These are phyloP conservation scores for Hippoglossus hippoglossus DNA, from an alignment of 2,797 vertebrate species.

Conservation along the genomic window DNA sequence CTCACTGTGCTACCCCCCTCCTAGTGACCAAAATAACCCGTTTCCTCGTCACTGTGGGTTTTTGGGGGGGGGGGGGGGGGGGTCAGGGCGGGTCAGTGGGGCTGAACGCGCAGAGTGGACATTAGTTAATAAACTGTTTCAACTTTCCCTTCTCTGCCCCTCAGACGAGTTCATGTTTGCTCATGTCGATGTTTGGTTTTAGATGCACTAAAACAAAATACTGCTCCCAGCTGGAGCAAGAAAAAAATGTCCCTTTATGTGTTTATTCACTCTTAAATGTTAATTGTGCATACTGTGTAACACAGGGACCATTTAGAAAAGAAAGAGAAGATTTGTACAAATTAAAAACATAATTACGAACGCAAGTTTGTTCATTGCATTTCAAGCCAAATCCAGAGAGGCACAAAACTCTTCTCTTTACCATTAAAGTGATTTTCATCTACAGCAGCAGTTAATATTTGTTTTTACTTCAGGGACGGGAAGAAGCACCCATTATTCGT, in stretches of 20 bases:
- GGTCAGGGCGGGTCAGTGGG: constrained; percentile 35
- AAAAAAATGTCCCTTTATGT: constrained; percentile 12
- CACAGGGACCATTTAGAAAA: not conserved
- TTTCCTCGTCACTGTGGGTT: constrained; percentile 52
- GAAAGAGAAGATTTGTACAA: no score
- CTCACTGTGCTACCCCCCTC: constrained; percentile 2
- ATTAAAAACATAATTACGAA: not conserved
- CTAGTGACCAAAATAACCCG: constrained; percentile 41
- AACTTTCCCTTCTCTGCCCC: constrained; percentile 22
- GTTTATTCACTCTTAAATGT: constrained; percentile 21
- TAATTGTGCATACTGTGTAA: constrained; percentile 1
- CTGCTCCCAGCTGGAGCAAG: not conserved
- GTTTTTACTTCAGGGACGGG: constrained; percentile 53
- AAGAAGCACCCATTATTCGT: constrained; percentile 43
- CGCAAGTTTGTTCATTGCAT: not conserved
- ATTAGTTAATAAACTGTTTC: constrained; percentile 33
- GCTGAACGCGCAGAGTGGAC: constrained; percentile 45
- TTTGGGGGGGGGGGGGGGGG: not conserved
- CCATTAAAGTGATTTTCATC: constrained; percentile 33
- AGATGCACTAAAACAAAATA: constrained; percentile 11
- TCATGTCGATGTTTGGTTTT: constrained; percentile 28
- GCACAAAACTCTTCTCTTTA: not conserved
- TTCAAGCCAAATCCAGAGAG: not conserved
- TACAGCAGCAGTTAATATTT: constrained; percentile 39
- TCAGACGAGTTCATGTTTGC: constrained; percentile 32